Percentiles rank a stretch among this genome's conserved stretches.
These are phyloP conservation scores for Procambarus virginalis DNA, from an alignment of 1,140 invertebrate genomes.

Conservation along the genomic window DNA sequence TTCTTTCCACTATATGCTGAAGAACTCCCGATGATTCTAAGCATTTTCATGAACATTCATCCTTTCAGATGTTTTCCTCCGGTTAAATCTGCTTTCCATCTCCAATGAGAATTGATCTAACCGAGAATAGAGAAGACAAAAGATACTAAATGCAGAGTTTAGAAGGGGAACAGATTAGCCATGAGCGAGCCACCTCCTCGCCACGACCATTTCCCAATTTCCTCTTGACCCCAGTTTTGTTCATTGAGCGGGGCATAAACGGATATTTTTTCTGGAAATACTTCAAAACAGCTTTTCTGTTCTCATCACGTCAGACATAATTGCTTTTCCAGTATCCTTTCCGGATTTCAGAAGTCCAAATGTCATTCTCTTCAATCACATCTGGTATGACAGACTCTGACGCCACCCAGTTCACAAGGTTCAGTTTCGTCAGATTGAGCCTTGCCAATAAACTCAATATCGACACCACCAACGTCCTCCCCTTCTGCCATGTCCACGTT, in stretches of 20 bases:
- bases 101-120: constrained; percentile 27
- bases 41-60: constrained; percentile 27
- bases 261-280: background rate
- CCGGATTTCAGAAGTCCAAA: no score
- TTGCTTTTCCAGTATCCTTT: no score
- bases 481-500: no score
- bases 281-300: no score
- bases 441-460: no score
- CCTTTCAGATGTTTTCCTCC: constrained; percentile 18
- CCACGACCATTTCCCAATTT: constrained; percentile 30
- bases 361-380: no score
- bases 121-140: constrained; percentile 23
- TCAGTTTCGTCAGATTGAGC: no score
- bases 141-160: constrained; percentile 24
- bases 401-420: no score
- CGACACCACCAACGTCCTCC: no score
- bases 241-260: constrained; percentile 6
- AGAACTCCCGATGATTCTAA: background rate
- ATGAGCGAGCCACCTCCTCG: constrained; percentile 23
- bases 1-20: constrained; percentile 9
- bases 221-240: constrained; percentile 11
- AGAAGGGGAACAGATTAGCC: constrained; percentile 27
- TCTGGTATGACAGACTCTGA: no score
- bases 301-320: no score
- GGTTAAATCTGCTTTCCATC: constrained; percentile 28